A percentile compares a stretch with the other conserved stretches of the same genome.
Conservation (phyloP, 1,140 invertebrate genomes). For the Calliopsis andreniformis region DNA sequence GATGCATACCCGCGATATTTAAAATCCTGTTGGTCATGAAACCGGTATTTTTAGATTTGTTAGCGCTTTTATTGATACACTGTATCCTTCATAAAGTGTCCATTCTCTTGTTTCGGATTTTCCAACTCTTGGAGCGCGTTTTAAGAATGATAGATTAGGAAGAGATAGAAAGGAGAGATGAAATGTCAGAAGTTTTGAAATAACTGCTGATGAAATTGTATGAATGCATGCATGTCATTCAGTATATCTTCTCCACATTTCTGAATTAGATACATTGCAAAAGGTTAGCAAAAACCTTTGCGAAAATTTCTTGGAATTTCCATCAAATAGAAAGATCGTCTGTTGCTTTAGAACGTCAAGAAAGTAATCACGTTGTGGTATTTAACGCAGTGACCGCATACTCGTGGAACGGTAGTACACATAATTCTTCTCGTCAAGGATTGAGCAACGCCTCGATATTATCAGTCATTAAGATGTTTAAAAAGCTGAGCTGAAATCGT, state of each 20-base stretch:
- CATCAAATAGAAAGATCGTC: too few relatives aligned
- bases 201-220: too few relatives aligned
- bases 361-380: background rate
- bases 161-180: too few relatives aligned
- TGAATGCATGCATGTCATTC: too few relatives aligned
- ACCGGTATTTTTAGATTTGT: slow-evolving; percentile 5
- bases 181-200: too few relatives aligned
- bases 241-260: too few relatives aligned
- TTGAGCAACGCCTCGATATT: background rate
- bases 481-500: background rate
- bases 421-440: background rate
- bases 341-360: background rate
- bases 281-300: too few relatives aligned
- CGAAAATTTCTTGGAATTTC: too few relatives aligned
- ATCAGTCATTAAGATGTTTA: background rate
- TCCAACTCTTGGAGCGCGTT: background rate
- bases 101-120: background rate
- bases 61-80: background rate
- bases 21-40: too few relatives aligned
- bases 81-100: background rate
- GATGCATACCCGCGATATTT: background rate
- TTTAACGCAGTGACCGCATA: background rate
- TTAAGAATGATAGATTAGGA: too few relatives aligned
- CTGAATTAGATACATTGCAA: too few relatives aligned
- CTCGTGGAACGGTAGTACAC: background rate